phyloP scores from a whole-genome alignment of 2,113 vertebrate species.

The Podarcis muralis region DNA sequence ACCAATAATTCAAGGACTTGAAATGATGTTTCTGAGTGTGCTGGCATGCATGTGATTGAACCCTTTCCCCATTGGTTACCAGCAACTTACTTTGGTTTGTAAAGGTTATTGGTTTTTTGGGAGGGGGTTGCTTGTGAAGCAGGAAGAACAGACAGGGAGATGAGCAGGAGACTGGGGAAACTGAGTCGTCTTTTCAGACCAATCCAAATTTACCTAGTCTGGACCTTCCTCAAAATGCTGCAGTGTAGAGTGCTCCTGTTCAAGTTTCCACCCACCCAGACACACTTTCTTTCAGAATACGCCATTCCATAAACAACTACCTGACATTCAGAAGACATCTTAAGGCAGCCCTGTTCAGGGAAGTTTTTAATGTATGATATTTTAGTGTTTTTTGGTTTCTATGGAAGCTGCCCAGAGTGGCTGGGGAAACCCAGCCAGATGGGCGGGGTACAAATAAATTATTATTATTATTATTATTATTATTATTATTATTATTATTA shows the following conservation, averaged over 20 bases:
- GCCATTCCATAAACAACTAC: too few species aligned
- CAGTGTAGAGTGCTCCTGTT: neutral
- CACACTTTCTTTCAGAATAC: neutral
- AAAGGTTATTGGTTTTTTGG: neutral
- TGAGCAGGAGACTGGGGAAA: neutral
- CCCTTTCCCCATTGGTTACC: neutral
- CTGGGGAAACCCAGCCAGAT: too few species aligned
- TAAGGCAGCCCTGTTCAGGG: too few species aligned
- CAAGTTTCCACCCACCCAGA: neutral
- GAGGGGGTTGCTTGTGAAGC: neutral
- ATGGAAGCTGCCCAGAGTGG: too few species aligned
- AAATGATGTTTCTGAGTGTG: neutral
- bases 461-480: too few species aligned
- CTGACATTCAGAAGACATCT: too few species aligned
- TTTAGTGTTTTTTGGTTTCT: too few species aligned
- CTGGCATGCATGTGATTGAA: neutral
- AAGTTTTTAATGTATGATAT: too few species aligned
- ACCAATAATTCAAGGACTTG: neutral
- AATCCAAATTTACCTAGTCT: neutral
- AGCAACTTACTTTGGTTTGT: neutral
- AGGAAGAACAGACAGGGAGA: neutral
- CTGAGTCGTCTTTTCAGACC: neutral
- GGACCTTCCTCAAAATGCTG: neutral
- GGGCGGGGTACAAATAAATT: too few species aligned
- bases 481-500: too few species aligned